A percentile compares a stretch with the other conserved stretches of the same genome.
Conservation (phyloP, 2,797 vertebrate species). For the Acestrorhynchus altus region DNA sequence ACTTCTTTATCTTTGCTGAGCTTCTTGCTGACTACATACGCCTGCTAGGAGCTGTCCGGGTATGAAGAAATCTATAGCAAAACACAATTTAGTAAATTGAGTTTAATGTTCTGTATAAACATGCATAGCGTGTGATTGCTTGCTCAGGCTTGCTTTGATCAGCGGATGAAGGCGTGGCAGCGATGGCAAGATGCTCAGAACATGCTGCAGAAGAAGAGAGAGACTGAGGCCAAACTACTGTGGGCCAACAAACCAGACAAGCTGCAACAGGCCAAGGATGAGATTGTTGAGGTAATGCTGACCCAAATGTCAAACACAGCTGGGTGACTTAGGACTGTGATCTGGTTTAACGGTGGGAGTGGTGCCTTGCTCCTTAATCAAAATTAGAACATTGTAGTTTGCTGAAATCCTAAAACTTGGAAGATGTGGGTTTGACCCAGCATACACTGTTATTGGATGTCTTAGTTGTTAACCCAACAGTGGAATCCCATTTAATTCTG, state of each 20-base stretch:
- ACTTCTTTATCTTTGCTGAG: constrained; percentile 93
- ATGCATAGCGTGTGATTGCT: background rate
- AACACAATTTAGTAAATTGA: background rate
- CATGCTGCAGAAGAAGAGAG: constrained; percentile 94
- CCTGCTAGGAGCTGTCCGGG: constrained; percentile 90
- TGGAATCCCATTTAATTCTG: too few species aligned
- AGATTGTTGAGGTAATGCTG: constrained; percentile 87
- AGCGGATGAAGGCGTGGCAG: constrained; percentile 97
- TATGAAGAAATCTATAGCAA: constrained; percentile 61
- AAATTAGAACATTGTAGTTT: too few species aligned
- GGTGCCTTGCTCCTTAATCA: too few species aligned
- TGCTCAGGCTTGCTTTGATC: constrained; percentile 91
- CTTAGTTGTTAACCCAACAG: too few species aligned
- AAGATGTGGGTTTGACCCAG: too few species aligned
- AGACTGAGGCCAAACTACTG: constrained; percentile 91
- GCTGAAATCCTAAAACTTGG: too few species aligned
- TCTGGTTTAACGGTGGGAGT: background rate
- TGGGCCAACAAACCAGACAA: constrained; percentile 99
- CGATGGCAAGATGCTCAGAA: constrained; percentile 95
- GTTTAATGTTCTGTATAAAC: background rate
- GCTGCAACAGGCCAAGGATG: constrained; percentile 96
- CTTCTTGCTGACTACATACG: constrained; percentile 95
- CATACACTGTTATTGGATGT: too few species aligned
- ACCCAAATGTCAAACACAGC: background rate
- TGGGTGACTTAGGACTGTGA: background rate